Percentiles rank a stretch among this genome's conserved stretches.
These are phyloP conservation scores for Anguilla marmorata DNA, from an alignment of 2,797 vertebrate genomes.

Conservation along the genomic window DNA sequence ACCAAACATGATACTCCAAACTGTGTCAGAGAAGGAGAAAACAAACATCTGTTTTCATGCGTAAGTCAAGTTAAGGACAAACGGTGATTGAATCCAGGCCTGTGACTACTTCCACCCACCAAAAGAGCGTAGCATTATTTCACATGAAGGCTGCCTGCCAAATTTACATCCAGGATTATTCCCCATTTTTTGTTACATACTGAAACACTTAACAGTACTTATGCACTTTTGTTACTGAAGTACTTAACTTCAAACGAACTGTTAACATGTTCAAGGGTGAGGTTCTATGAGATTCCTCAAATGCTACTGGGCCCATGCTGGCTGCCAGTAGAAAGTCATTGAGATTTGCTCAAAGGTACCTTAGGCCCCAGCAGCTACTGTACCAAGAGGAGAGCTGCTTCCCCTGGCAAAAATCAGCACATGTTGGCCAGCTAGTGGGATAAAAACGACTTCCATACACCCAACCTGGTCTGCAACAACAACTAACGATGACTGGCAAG, in stretches of 20 bases:
- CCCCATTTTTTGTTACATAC: background rate
- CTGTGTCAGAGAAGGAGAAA: background rate
- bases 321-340: background rate
- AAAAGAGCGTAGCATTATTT: background rate
- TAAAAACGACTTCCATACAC: background rate
- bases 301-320: background rate
- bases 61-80: constrained; percentile 5
- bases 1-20: background rate
- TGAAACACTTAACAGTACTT: background rate
- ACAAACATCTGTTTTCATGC: background rate
- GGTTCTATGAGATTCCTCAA: background rate
- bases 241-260: background rate
- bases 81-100: background rate
- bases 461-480: background rate
- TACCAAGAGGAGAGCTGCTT: background rate
- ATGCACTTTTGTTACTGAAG: background rate
- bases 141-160: background rate
- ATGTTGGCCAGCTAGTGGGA: background rate
- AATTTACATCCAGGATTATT: background rate
- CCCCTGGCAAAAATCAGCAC: background rate
- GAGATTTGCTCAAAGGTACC: background rate
- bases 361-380: no score
- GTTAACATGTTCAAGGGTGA: background rate
- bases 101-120: background rate
- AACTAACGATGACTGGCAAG: background rate